phyloP scores from a whole-genome alignment of 1,140 invertebrate species.

The Drosophila lini region DNA sequence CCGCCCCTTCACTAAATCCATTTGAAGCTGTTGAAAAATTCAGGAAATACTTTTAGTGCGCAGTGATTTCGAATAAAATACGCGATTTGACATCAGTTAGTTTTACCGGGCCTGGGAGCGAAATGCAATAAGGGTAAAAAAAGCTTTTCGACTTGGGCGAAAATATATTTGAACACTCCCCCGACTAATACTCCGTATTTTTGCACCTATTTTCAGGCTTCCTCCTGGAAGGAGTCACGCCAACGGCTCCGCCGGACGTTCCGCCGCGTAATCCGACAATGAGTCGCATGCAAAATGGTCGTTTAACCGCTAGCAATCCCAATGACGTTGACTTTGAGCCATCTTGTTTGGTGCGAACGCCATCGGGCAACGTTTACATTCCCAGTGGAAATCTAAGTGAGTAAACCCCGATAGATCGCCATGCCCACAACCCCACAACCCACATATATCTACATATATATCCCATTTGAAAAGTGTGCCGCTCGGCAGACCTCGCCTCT shows the following conservation, averaged over 20 bases:
- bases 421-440: not conserved
- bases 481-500: not conserved
- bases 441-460: constrained; percentile 12
- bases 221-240: constrained; percentile 91
- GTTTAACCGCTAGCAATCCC: constrained; percentile 88
- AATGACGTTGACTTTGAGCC: constrained; percentile 94
- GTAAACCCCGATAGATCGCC: constrained; percentile 60
- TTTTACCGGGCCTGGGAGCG: not conserved
- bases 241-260: constrained; percentile 92
- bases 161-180: too few relatives aligned
- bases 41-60: constrained; percentile 61
- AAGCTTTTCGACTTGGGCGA: not conserved
- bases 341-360: constrained; percentile 94
- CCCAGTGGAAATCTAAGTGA: constrained; percentile 90
- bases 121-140: constrained; percentile 31
- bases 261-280: constrained; percentile 94
- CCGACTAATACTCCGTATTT: constrained; percentile 20
- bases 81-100: constrained; percentile 16
- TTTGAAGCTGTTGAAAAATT: constrained; percentile 68
- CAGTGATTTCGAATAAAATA: constrained; percentile 26
- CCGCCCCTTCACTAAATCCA: constrained; percentile 31
- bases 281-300: constrained; percentile 92
- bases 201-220: constrained; percentile 87
- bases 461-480: constrained; percentile 28
- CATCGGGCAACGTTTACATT: constrained; percentile 96